Evolutionary conservation across 2,113 vertebrate genomes (phyloP), one percentile per base, ranked within the genome.

Genomic region (Melanerpes aurifrons): DNA sequence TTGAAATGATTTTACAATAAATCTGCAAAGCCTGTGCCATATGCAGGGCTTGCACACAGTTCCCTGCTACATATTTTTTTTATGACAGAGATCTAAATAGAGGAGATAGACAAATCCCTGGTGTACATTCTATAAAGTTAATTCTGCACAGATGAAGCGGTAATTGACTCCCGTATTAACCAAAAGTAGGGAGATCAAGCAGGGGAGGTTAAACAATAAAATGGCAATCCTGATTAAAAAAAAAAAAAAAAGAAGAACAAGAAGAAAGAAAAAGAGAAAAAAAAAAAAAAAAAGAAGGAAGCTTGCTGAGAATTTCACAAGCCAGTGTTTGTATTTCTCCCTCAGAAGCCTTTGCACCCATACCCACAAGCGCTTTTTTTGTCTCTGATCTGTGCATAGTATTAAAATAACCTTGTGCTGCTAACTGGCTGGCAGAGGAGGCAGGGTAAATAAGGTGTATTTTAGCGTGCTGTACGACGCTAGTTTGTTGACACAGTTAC

Each of bases 61-160:
- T 88, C 96, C 86, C 93, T 79, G 66, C 95, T 81, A 86, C 96
- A 50, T 96, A 92, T 95, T 87, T 91, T 43, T 96, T 97, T 97
- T 96, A 96, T 97, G 95, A 95, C 96, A 96, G 94, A 92, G 94
- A 97, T 97, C 97, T 97, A 97, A 97, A 97, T 88, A 94, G 96
- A 92, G 74, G 94, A 96, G 96, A 95, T 78, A 97, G 96, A 91
- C 94, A 96, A 98, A 97, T 97, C 96, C 97, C 98, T 56, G 11
- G 97, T 94, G 97, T 96, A 94, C 83, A 91, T 94, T 95, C 96
- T 95, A 95, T 97, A 97, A 97, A 98, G 97, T 98, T 98, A 98
- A 98, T 98, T 97, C 97, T 97, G 95, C 94, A 96, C 97, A 97
- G 97, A 97, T 96, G 97, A 97, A 98, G 97, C 96, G 97, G 96